Evolutionary conservation across 2,888 invertebrate genomes (phyloP), one percentile per base, ranked within the genome.

Genomic region (Drosophila mercatorum): DNA sequence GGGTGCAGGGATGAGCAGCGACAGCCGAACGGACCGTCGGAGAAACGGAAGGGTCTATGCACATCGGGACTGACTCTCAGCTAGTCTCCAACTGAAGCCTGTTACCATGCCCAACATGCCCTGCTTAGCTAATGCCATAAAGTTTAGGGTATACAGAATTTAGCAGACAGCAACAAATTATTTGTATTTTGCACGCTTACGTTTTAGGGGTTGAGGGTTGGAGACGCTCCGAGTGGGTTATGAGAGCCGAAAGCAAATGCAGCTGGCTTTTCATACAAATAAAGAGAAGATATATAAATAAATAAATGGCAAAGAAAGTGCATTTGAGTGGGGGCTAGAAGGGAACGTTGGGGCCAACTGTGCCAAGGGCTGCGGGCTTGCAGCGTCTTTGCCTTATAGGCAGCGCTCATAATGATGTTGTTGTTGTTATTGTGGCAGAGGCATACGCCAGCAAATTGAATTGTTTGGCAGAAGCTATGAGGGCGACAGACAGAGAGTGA

Each of bases 391-490:
- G 49, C 49, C 49, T 34, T 6, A 34, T 17, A 49, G 49, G 49
- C 49, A 34, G 49, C 28, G 10, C 38, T 41, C 44, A 46, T 58
- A 58, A 41, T 41, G 56, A 55, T 55, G 55, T 55, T 55, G 40
- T 44, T 52, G 60, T 28, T 71, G 38, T 10, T 38, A n/a, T 64
- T 73, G 75, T 31, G 68, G 62, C 57, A 58, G 56, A 55, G 72
- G 66, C 71, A 62, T 69, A 59, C 69, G 52, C 46, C 70, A 73
- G 74, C 74, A 87, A 87, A 83, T 83, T 84, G 88, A 83, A 84
- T 81, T 87, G 83, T 84, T 83, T 76, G 76, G 56, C 72, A 66
- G 36, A 59, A 28, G 47, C 47, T 28, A 31, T 47, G 46, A 12
- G 12, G 6, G 46, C 14, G 26, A 22, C 22, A 44, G 1, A 5